Base-by-base conservation (phyloP, 1,140 invertebrate genomes). In the Cotesia chilonis region DNA sequence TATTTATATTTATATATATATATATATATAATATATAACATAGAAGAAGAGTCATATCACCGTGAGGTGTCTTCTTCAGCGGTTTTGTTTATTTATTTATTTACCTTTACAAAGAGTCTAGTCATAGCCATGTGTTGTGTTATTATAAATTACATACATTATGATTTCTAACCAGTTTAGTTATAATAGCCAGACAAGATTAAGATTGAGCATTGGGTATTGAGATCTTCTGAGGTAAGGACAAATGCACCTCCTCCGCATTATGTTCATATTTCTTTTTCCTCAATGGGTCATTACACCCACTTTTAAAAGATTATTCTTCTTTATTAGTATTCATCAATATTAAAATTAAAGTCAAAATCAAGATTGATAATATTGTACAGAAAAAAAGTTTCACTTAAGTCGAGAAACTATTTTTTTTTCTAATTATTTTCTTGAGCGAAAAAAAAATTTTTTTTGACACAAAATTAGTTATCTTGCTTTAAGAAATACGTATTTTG, bases 261-360 rank as follows among this genome's bases (percentile, higher is more conserved):
- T 54, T 55, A 20, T 66, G 35, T n/a, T 20, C 12, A 14, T 12
- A 12, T 68, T 35, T 63, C 28, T 68, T 35, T n/a, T 52, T 68
- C 63, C 37, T 65, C 66, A 68, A 68, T 68, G 66, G 66, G 51
- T 68, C 66, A 55, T 68, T 68, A 55, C 47, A 68, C 52, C 66
- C 28, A 52, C 66, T 28, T 38, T 55, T n/a, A 54, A 68, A 55
- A 55, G 3, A 52, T 54, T 55, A 55, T 35, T 28, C 17, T 68
- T 68, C 65, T 9, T 47, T 10, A 47, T 5, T 47, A 47, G 41
- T 9, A 47, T 47, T 47, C 5, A 47, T 2, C 41, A 47, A 47
- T 9, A 47, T 47, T 47, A 47, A 61, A 6, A 47, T 47, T 47
- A 47, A 61, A 6, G 1, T 61, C 60, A 28, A 28, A 28, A 28